phyloP scores from a whole-genome alignment of 2,113 vertebrate genomes.

The Erinaceus europaeus region DNA sequence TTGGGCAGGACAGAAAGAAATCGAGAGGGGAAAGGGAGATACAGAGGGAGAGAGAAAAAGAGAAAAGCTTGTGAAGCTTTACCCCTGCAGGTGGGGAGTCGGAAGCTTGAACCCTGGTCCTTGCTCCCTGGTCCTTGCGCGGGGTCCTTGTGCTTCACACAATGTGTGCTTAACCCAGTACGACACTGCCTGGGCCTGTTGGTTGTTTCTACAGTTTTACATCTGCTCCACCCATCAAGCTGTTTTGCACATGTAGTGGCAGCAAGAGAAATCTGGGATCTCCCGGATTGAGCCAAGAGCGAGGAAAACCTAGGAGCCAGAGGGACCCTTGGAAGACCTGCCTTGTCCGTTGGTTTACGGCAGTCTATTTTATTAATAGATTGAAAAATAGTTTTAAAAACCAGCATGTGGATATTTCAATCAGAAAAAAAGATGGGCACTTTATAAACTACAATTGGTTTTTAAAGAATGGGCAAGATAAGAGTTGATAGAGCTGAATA shows the following conservation, averaged over 20 bases:
- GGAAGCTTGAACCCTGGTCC: no score
- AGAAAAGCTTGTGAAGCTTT: no score
- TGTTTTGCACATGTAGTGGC: background rate
- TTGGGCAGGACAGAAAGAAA: no score
- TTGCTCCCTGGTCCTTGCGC: no score
- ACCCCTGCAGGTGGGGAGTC: no score
- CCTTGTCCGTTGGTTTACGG: slow-evolving; percentile 78
- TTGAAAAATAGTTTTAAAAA: slow-evolving; percentile 79
- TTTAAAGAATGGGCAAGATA: slow-evolving; percentile 83
- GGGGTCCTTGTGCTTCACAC: no score
- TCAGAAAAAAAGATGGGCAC: slow-evolving; percentile 82
- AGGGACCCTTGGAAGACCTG: slow-evolving; percentile 55
- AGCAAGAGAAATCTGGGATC: slow-evolving; percentile 16
- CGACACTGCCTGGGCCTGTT: no score
- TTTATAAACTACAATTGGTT: slow-evolving; percentile 83
- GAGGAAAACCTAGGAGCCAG: slow-evolving; percentile 54
- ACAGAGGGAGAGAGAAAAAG: no score
- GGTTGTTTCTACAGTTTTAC: background rate
- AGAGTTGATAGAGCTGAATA: slow-evolving; percentile 83
- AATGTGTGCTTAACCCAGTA: no score
- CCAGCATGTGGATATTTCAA: slow-evolving; percentile 81
- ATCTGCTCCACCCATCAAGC: background rate
- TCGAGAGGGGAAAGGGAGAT: no score
- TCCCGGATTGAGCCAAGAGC: slow-evolving; percentile 56
- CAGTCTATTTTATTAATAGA: slow-evolving; percentile 85